These are phyloP conservation scores for Oscheius sp. DNA, from an alignment of 1,140 invertebrate species.

Conservation along the genomic window DNA sequence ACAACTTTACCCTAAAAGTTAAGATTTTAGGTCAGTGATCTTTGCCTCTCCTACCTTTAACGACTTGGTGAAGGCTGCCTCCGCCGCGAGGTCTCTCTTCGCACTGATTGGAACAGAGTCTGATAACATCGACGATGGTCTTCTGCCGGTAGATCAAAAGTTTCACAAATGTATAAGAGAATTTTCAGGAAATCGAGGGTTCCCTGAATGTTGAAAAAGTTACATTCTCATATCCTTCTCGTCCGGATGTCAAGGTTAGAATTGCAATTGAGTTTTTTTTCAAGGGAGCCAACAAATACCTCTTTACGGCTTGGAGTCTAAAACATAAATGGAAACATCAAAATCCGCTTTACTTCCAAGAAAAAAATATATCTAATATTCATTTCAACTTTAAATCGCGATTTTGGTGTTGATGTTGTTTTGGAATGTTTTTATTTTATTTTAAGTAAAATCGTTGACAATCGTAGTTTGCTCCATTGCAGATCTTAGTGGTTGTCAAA, in stretches of 20 bases:
- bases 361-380: too few relatives aligned
- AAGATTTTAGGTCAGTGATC: neutral
- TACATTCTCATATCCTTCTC: slow-evolving; percentile 62
- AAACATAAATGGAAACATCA: too few relatives aligned
- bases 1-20: neutral
- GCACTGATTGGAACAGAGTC: neutral
- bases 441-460: too few relatives aligned
- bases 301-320: too few relatives aligned
- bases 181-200: slow-evolving; percentile 5
- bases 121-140: neutral
- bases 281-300: too few relatives aligned
- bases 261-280: too few relatives aligned
- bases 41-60: slow-evolving; percentile 1
- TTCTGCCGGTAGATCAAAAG: neutral
- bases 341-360: too few relatives aligned
- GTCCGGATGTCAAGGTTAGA: slow-evolving; percentile 62
- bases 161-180: neutral
- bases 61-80: neutral
- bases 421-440: too few relatives aligned
- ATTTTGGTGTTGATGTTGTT: too few relatives aligned
- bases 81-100: neutral
- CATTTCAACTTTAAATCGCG: too few relatives aligned
- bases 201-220: slow-evolving; percentile 60
- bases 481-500: too few relatives aligned
- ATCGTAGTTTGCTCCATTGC: too few relatives aligned